Conservation (phyloP, 30 jellyfish, hydroid and myxozoan genomes). For the Catostylus mosaicus region DNA sequence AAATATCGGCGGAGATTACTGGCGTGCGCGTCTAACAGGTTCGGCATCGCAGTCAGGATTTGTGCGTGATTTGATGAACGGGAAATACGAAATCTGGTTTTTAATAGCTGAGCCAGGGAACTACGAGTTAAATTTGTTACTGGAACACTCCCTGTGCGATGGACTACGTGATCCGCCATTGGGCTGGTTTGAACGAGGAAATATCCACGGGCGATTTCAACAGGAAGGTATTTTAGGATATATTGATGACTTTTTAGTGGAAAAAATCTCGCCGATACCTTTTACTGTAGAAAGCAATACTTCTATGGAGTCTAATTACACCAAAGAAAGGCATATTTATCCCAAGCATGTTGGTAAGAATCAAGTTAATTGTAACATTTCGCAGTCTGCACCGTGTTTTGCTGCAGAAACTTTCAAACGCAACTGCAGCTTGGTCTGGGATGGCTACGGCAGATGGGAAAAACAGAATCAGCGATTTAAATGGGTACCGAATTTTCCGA, state of each 20-base stretch:
- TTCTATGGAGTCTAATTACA: not conserved
- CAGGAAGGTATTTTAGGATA: slow-evolving; percentile 53
- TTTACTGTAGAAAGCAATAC: slow-evolving; percentile 16
- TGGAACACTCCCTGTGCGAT: slow-evolving; percentile 60
- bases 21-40: slow-evolving; percentile 58
- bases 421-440: slow-evolving; percentile 35
- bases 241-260: slow-evolving; percentile 48
- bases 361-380: not conserved
- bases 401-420: not conserved
- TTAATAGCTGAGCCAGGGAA: slow-evolving; percentile 32
- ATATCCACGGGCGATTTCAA: slow-evolving; percentile 40
- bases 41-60: slow-evolving; percentile 14
- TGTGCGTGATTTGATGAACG: slow-evolving; percentile 54
- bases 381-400: slow-evolving; percentile 2
- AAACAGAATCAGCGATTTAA: not conserved
- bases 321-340: not conserved
- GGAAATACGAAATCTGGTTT: slow-evolving; percentile 59
- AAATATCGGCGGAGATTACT: slow-evolving; percentile 61
- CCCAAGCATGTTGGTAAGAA: not conserved
- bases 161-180: slow-evolving; percentile 71
- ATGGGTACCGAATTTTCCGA: slow-evolving; percentile 48
- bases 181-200: slow-evolving; percentile 59
- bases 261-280: slow-evolving; percentile 1
- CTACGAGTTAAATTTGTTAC: slow-evolving; percentile 26
- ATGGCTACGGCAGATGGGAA: slow-evolving; percentile 50